Percentiles rank a stretch among this genome's conserved stretches.
Conservation (phyloP, 1,140 invertebrate genomes). For the Drosophila albomicans region DNA sequence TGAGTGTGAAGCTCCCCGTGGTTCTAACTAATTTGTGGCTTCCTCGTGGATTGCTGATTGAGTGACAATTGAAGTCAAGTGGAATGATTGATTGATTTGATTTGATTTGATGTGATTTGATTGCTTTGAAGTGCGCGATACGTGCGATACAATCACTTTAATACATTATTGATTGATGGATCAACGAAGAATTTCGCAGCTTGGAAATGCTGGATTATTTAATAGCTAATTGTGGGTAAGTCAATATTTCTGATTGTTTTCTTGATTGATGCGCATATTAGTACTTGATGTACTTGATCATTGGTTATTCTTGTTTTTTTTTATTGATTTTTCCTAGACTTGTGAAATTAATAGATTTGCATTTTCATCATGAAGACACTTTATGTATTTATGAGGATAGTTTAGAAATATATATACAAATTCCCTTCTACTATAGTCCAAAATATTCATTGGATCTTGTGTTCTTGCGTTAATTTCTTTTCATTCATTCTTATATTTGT, state of each 20-base stretch:
- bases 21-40: conserved; percentile 11
- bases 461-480: too few species aligned
- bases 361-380: too few species aligned
- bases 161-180: conserved; percentile 6
- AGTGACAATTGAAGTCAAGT: conserved; percentile 18
- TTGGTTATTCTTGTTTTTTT: too few species aligned
- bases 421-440: background rate
- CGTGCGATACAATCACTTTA: conserved; percentile 2
- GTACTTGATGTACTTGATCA: background rate
- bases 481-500: too few species aligned
- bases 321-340: too few species aligned
- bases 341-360: too few species aligned
- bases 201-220: background rate
- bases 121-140: conserved; percentile 10
- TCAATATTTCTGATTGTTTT: background rate
- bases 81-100: conserved; percentile 11
- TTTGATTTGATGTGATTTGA: background rate
- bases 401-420: background rate
- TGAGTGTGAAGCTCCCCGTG: background rate
- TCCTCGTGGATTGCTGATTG: conserved; percentile 2
- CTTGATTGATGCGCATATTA: background rate
- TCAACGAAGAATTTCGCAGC: background rate
- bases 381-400: too few species aligned
- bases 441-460: conserved; percentile 7
- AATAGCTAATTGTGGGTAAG: background rate